Evolutionary conservation across 1,140 invertebrate species (phyloP).

Genomic region (Drosophila sulfurigaster): DNA sequence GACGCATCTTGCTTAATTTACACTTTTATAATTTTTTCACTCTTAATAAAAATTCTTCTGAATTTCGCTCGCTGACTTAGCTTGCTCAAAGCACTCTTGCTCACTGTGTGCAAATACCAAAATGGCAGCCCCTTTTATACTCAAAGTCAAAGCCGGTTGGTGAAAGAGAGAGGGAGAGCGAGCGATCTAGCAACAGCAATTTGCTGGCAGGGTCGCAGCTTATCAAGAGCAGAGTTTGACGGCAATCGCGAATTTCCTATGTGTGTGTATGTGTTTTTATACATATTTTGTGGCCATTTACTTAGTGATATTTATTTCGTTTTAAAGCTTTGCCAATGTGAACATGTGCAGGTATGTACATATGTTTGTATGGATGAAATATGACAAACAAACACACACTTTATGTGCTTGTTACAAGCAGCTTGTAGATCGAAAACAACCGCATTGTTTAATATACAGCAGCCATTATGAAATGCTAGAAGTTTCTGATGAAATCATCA

Average conservation of each 20-base stretch:
- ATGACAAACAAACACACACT: neutral
- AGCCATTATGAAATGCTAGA: neutral
- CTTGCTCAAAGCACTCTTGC: constrained; percentile 15
- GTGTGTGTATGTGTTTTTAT: neutral
- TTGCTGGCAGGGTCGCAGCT: constrained; percentile 27
- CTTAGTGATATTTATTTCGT: neutral
- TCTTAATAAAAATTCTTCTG: constrained; percentile 7
- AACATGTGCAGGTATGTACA: neutral
- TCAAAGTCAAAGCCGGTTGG: neutral
- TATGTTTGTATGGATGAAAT: neutral
- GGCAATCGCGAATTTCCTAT: neutral
- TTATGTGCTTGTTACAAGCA: too few relatives aligned
- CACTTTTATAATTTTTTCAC: neutral
- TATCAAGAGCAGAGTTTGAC: constrained; percentile 10
- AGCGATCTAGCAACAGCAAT: neutral
- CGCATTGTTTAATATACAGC: neutral
- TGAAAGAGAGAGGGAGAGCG: neutral
- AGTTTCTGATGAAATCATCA: neutral
- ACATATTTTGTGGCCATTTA: constrained; percentile 1
- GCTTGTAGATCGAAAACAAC: neutral
- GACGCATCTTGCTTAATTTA: constrained; percentile 85
- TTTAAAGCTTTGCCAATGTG: neutral
- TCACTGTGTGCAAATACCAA: constrained; percentile 43
- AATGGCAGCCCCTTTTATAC: constrained; percentile 54
- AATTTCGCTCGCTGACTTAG: neutral